Evolutionary conservation across 2,113 vertebrate genomes (phyloP).

Genomic region (Condylura cristata): DNA sequence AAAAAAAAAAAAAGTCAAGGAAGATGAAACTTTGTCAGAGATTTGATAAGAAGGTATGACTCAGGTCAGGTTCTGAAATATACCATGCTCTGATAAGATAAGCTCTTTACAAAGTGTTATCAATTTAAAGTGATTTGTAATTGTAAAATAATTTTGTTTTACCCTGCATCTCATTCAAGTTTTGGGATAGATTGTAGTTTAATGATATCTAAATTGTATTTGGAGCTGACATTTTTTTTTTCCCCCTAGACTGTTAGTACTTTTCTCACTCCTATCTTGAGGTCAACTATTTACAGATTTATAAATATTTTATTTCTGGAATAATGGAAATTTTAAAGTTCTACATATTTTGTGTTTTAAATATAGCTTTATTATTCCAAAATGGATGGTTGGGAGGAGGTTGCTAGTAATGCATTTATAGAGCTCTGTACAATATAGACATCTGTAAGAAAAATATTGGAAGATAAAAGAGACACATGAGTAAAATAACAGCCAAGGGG

Average conservation of each 20-base stretch:
- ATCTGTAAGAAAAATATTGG: not conserved
- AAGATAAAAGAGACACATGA: not conserved
- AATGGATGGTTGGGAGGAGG: not conserved
- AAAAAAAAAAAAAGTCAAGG: not conserved
- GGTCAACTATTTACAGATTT: not conserved
- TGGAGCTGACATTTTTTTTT: not conserved
- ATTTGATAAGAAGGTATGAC: not conserved
- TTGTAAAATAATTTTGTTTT: not conserved
- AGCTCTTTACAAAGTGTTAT: not conserved
- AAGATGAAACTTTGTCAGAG: not conserved
- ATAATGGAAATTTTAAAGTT: not conserved
- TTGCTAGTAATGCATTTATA: not conserved
- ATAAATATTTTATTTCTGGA: not conserved
- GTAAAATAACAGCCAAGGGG: not conserved
- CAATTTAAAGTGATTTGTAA: not conserved
- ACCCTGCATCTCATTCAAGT: not conserved
- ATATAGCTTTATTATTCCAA: not conserved
- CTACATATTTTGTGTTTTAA: not conserved
- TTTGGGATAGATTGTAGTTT: not conserved
- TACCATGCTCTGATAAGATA: not conserved
- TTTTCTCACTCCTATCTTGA: not conserved
- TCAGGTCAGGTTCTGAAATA: not conserved
- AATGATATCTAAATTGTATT: not conserved
- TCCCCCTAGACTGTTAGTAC: not conserved
- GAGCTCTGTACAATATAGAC: not conserved